Percentiles rank a stretch among this genome's conserved stretches.
These are phyloP conservation scores for Himantopus leucocephalus DNA, from an alignment of 2,113 vertebrate species.

Conservation along the genomic window DNA sequence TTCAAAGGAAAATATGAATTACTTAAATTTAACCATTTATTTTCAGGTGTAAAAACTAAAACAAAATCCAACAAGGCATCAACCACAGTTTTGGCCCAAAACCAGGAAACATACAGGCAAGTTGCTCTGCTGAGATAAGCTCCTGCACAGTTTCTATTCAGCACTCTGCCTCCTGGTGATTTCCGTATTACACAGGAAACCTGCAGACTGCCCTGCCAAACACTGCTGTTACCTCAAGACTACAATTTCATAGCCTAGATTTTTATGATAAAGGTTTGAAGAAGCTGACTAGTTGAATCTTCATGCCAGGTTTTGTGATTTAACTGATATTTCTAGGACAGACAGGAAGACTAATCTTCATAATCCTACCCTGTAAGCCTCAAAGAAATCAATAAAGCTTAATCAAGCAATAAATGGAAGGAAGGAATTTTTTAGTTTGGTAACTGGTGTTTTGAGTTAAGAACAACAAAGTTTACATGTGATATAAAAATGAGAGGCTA, in stretches of 20 bases:
- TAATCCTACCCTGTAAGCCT: slow-evolving; percentile 22
- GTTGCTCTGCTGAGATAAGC: background rate
- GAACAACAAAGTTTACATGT: background rate
- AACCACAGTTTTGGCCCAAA: background rate
- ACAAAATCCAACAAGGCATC: background rate
- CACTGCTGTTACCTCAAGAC: background rate
- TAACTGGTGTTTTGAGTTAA: background rate
- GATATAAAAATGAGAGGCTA: background rate
- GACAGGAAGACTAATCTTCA: slow-evolving; percentile 34
- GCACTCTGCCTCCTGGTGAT: background rate
- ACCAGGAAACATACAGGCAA: background rate
- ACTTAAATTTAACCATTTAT: background rate
- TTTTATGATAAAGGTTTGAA: slow-evolving; percentile 7
- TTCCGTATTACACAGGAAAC: background rate
- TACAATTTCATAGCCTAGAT: background rate
- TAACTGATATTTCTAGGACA: slow-evolving; percentile 65
- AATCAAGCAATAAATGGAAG: slow-evolving; percentile 26
- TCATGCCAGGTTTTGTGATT: slow-evolving; percentile 44
- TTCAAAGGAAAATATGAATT: background rate
- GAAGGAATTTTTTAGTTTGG: background rate
- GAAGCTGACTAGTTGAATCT: background rate
- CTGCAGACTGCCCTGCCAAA: background rate
- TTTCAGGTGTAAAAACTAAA: background rate
- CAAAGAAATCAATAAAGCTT: slow-evolving; percentile 54
- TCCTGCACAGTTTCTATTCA: background rate